Base-by-base conservation (phyloP, 2,888 invertebrate genomes). In the Noctua fimbriata region DNA sequence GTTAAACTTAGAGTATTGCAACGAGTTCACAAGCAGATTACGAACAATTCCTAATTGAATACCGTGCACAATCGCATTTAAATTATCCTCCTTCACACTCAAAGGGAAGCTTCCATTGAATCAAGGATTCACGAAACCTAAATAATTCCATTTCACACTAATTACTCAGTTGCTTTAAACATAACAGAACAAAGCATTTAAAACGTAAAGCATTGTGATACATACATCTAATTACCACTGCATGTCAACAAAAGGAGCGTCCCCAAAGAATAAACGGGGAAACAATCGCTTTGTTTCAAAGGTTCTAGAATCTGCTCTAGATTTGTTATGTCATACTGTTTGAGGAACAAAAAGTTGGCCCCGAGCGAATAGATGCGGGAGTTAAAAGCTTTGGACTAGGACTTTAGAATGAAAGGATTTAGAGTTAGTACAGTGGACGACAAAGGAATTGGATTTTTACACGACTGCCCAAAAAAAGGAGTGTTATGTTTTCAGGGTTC, bases 261-360 rank as follows among this genome's bases (percentile, higher is more conserved):
- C 87, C 84, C 76, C 69, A 88, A 85, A 86, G 84, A 88, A 82
- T 84, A 84, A 84, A 87, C 80, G 79, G 24, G 67, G 69, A 77
- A 80, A 86, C 89, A 86, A 88, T 78, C 78, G 84, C 89, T 88
- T 89, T 88, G 88, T 88, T 79, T 72, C 83, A 89, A 88, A 83
- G 83, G 81, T 75, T 69, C 74, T 75, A 80, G 78, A 85, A 86
- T 82, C 79, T 84, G 71, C 75, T 75, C 73, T 66, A 69, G 81
- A 76, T 80, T 82, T 86, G 88, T 86, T 86, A 74, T 75, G 79
- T 84, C 70, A 41, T 65, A 78, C 70, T 84, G 79, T 85, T 87
- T 80, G 77, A 69, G 74, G 28, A 84, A 85, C 85, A 87, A 87
- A 87, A 87, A 87, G 85, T 81, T 85, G 58, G 73, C 81, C 80